A percentile compares a stretch with the other conserved stretches of the same genome.
Conservation (phyloP, 2,113 vertebrate species). For the Aepyceros melampus region DNA sequence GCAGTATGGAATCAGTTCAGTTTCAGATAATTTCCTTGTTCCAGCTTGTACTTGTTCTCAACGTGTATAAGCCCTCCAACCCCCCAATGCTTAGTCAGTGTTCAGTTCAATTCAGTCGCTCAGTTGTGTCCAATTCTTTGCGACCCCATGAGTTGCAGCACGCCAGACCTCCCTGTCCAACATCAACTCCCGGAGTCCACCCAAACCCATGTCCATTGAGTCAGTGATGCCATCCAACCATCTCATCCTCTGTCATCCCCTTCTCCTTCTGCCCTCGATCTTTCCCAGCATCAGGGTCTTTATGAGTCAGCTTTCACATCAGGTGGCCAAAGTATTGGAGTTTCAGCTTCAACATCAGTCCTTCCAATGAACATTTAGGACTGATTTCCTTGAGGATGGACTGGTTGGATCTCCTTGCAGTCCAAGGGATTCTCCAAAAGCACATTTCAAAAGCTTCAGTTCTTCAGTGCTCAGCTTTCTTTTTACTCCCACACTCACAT, state of each 20-base stretch:
- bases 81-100: not conserved
- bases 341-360: not conserved
- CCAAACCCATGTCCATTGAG: not conserved
- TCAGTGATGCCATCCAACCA: not conserved
- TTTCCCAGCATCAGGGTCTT: not conserved
- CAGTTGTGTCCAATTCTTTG: not conserved
- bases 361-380: not conserved
- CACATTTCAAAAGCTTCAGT: not conserved
- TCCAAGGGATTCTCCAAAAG: not conserved
- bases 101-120: not conserved
- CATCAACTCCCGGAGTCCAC: not conserved
- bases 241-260: not conserved
- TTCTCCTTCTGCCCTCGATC: not conserved
- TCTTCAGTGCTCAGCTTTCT: not conserved
- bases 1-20: not conserved
- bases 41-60: not conserved
- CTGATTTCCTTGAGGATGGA: not conserved
- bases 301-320: not conserved
- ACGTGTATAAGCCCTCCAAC: not conserved
- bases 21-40: not conserved
- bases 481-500: not conserved
- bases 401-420: not conserved
- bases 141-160: not conserved
- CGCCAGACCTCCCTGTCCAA: not conserved
- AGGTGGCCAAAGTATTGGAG: not conserved